Evolutionary conservation across 2,888 invertebrate genomes (phyloP).

Genomic region (Hydroisotoma schaefferi): DNA sequence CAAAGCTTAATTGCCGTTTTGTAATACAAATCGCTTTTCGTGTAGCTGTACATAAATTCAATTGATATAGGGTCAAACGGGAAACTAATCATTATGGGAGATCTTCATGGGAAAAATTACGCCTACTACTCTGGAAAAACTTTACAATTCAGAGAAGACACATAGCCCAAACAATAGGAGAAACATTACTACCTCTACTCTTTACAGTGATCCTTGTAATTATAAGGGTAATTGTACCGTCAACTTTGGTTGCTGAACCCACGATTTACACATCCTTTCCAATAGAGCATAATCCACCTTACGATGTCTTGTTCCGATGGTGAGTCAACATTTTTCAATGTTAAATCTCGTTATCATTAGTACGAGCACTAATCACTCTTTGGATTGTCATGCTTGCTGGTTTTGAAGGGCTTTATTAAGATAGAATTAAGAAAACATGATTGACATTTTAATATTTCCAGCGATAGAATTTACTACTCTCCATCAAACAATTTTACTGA

Average conservation of each 20-base stretch:
- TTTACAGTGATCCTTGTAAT: conserved; percentile 68
- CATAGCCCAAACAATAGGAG: conserved; percentile 63
- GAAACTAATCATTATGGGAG: no score
- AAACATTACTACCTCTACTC: conserved; percentile 64
- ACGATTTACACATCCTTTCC: conserved; percentile 51
- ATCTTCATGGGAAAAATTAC: conserved; percentile 54
- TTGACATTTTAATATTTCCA: conserved; percentile 23
- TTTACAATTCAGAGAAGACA: conserved; percentile 71
- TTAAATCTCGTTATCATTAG: no score
- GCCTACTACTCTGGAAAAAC: conserved; percentile 78
- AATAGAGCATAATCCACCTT: conserved; percentile 40
- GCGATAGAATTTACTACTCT: conserved; percentile 44
- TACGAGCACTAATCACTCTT: no score
- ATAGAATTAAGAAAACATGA: no score
- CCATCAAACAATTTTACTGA: conserved; percentile 41
- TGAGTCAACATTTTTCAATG: conserved; percentile 9
- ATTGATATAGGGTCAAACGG: neutral
- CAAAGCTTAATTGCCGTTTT: no score
- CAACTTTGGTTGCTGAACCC: conserved; percentile 53
- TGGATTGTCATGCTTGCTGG: no score
- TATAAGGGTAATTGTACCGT: conserved; percentile 67
- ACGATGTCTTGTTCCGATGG: conserved; percentile 35
- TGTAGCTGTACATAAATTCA: no score
- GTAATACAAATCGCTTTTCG: no score
- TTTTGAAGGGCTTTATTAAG: no score